Evolutionary conservation across 2,797 vertebrate species (phyloP), one percentile per base, ranked within the genome.

Genomic region (Helostoma temminkii): DNA sequence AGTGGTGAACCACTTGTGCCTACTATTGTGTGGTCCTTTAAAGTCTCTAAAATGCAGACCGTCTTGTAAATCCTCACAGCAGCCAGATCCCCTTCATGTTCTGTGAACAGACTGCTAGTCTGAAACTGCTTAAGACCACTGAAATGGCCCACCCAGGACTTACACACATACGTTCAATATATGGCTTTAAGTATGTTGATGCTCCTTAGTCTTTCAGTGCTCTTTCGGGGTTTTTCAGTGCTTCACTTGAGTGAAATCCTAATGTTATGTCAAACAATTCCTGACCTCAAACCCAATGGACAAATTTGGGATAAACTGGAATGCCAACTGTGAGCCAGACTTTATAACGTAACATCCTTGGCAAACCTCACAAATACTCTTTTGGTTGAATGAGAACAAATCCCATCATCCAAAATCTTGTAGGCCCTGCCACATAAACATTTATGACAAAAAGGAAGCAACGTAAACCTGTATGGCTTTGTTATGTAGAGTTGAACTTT

Each of bases 11-110:
- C 70, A 25, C 71, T 80, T 56, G 63, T 62, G 48, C 22, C 4
- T 9, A 6, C 47, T 47, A 16, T 47, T 60, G 73, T 59, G 24
- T 28, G 52, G 49, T 56, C 60, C n/a, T 66, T 48, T 25, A 21
- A 52, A 63, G 68, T 55, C 59, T 48, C 49, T 26, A 60, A 75
- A 70, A 71, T 24, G 45, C 71, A 78, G 66, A 70, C 46, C 28
- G 66, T 74, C 71, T 79, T 81, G 67, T 77, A 71, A 85, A 78
- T 53, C 48, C 49, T 52, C 26, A 39, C 26, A 37, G 55, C 9
- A 54, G 46, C 60, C 52, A 34, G 74, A 82, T 63, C 76, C 42
- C 43, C 65, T 43, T 75, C 66, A 74, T 50, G 21, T 34, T 24
- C 26, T 28, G 36, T 50, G 72, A 66, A 41, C 57, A 73, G 68